Percentiles rank a stretch among this genome's conserved stretches.
These are phyloP conservation scores for Arctocebus calabarensis DNA, from an alignment of 2,797 vertebrate species.

Conservation along the genomic window DNA sequence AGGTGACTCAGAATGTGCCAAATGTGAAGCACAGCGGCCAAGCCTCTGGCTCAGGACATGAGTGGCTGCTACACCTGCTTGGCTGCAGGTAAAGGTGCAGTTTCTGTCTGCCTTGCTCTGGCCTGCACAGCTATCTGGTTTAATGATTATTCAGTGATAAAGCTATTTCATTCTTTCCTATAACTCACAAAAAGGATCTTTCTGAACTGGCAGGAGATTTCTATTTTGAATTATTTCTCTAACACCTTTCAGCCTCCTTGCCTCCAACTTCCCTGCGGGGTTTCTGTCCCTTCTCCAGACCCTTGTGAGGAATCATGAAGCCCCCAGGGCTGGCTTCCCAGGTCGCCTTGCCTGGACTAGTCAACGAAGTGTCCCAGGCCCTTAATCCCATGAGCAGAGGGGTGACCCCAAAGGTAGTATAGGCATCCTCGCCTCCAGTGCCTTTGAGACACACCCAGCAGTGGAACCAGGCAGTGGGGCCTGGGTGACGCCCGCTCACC, in stretches of 20 bases:
- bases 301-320: fast-evolving
- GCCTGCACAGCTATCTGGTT: fast-evolving
- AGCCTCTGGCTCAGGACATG: background rate
- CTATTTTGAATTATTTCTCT: background rate
- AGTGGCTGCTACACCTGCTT: fast-evolving
- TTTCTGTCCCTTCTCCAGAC: background rate
- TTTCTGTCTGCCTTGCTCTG: background rate
- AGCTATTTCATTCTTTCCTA: background rate
- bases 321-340: too few relatives aligned
- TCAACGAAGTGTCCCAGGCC: background rate
- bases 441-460: background rate
- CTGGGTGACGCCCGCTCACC: constrained; percentile 75
- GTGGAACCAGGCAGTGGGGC: background rate
- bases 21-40: background rate
- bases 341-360: background rate
- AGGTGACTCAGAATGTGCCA: background rate
- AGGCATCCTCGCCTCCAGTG: fast-evolving
- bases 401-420: background rate
- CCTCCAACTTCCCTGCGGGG: background rate
- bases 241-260: background rate
- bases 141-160: fast-evolving
- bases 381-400: too few relatives aligned
- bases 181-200: background rate
- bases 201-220: background rate
- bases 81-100: too few relatives aligned